Evolutionary conservation across 2,113 vertebrate species (phyloP).

Genomic region (Phoxinus phoxinus): DNA sequence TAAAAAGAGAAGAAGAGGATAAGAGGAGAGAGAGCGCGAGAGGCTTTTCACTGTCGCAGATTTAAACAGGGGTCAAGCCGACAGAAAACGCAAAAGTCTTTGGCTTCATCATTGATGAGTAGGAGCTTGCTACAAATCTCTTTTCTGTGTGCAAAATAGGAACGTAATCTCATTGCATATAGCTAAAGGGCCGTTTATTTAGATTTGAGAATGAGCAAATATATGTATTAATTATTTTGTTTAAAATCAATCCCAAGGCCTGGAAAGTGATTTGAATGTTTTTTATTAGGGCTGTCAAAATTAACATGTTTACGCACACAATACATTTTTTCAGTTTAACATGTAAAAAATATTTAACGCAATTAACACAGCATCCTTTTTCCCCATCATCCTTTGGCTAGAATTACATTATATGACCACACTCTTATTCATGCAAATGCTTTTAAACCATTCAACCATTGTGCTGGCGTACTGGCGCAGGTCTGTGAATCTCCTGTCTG

Average conservation of each 20-base stretch:
- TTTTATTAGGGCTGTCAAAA: no score
- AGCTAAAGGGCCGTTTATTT: slow-evolving; percentile 43
- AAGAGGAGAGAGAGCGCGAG: not conserved
- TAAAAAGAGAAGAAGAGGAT: slow-evolving; percentile 33
- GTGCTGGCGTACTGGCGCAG: no score
- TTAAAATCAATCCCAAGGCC: slow-evolving; percentile 15
- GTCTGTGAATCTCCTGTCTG: no score
- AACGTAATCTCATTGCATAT: slow-evolving; percentile 39
- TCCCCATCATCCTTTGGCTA: no score
- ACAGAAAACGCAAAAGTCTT: not conserved
- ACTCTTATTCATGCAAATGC: no score
- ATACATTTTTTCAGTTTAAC: no score
- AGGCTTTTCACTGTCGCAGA: slow-evolving; percentile 22
- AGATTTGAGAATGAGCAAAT: slow-evolving; percentile 34
- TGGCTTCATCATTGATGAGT: slow-evolving; percentile 15
- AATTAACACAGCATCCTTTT: no score
- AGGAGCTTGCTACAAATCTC: slow-evolving; percentile 14
- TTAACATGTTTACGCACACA: no score
- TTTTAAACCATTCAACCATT: no score
- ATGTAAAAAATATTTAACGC: no score
- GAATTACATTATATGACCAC: no score
- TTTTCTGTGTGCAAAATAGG: slow-evolving; percentile 23
- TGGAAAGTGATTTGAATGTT: not conserved
- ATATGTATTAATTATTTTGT: slow-evolving; percentile 52
- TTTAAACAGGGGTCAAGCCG: slow-evolving; percentile 8